Evolutionary conservation across 2,888 invertebrate genomes (phyloP).

Genomic region (Esperia sulphurella): DNA sequence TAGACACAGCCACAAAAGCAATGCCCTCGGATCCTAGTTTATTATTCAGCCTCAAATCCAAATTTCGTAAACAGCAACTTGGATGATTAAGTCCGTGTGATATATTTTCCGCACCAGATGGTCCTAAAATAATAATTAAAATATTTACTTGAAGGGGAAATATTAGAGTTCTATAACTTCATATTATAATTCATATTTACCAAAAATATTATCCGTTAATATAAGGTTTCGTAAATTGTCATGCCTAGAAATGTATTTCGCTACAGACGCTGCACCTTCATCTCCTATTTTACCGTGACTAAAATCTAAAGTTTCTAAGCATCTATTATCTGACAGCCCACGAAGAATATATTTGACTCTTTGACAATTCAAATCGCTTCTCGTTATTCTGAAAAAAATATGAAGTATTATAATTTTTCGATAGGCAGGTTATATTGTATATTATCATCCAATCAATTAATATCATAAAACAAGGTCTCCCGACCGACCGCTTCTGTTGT

Average conservation of each 20-base stretch:
- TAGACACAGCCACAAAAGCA: conserved; percentile 62
- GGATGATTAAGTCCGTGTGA: conserved; percentile 61
- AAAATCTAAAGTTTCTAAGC: conserved; percentile 79
- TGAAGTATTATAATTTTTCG: background rate
- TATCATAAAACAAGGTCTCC: no score
- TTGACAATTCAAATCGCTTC: conserved; percentile 69
- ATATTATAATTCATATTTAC: conserved; percentile 28
- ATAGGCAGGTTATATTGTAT: no score
- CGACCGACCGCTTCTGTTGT: no score
- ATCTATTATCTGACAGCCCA: conserved; percentile 52
- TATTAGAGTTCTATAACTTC: background rate
- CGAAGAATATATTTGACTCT: conserved; percentile 64
- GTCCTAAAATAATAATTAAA: conserved; percentile 35
- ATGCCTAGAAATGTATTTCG: conserved; percentile 73
- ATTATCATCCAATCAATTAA: no score
- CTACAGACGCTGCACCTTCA: conserved; percentile 79
- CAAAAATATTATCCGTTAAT: conserved; percentile 77
- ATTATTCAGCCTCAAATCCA: conserved; percentile 66
- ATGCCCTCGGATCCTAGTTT: conserved; percentile 67
- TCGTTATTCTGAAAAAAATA: conserved; percentile 52
- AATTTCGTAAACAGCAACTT: conserved; percentile 51
- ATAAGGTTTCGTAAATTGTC: conserved; percentile 65
- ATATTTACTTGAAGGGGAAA: background rate
- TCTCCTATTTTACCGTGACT: conserved; percentile 82
- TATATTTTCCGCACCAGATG: conserved; percentile 59